These are phyloP conservation scores for Micromys minutus DNA, from an alignment of 2,113 vertebrate species.

Conservation along the genomic window DNA sequence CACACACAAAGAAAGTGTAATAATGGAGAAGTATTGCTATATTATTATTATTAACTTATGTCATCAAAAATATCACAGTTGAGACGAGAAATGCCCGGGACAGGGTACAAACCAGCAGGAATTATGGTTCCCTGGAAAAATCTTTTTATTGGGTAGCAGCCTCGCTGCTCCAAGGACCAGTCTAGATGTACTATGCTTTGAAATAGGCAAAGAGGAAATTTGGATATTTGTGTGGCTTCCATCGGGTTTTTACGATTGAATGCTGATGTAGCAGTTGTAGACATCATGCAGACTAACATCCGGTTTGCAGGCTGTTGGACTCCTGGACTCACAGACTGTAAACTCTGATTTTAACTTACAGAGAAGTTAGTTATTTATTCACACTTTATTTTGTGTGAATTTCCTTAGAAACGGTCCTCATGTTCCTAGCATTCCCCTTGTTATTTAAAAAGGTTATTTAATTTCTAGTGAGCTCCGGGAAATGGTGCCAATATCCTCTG, in stretches of 20 bases:
- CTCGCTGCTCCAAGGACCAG: neutral
- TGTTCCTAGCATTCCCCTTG: neutral
- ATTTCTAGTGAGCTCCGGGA: too few species aligned
- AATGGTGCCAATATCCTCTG: too few species aligned
- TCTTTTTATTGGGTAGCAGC: neutral
- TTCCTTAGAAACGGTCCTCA: constrained; percentile 18
- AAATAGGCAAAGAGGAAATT: constrained; percentile 9
- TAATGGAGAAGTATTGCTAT: neutral
- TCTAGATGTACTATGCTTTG: neutral
- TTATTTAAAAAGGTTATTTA: neutral
- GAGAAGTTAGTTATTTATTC: constrained; percentile 25
- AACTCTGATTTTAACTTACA: neutral
- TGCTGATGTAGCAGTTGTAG: constrained; percentile 23
- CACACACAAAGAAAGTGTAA: neutral
- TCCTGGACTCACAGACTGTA: neutral
- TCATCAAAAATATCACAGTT: neutral
- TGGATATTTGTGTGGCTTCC: constrained; percentile 43
- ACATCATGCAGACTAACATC: neutral
- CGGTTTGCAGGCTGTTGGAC: constrained; percentile 9
- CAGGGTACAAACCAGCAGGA: neutral
- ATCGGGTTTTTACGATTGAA: constrained; percentile 33
- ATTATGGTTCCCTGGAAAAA: neutral
- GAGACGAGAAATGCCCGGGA: neutral
- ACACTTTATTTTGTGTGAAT: constrained; percentile 15
- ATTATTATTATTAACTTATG: neutral